A percentile compares a stretch with the other conserved stretches of the same genome.
These are phyloP conservation scores for Himalopsyche japonica DNA, from an alignment of 2,888 invertebrate species.

Conservation along the genomic window DNA sequence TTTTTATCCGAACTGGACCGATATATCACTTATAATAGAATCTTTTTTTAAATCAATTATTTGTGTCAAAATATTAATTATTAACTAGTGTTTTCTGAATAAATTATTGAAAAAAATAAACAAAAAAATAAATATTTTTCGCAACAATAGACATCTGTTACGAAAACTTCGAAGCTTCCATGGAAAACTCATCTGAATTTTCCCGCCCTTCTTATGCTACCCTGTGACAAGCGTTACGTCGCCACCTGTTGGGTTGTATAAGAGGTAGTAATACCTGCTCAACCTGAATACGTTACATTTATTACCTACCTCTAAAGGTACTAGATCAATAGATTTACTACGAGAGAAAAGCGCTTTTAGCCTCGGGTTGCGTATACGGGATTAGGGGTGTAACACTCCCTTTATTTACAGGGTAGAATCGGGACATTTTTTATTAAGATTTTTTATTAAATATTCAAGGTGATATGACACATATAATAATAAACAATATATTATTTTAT, in stretches of 20 bases:
- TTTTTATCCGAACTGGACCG: too few species aligned
- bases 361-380: background rate
- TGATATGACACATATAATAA: too few species aligned
- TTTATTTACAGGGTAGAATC: background rate
- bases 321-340: background rate
- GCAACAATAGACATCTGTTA: background rate
- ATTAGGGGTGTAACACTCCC: background rate
- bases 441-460: too few species aligned
- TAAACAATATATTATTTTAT: too few species aligned
- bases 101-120: too few species aligned
- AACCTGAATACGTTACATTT: background rate
- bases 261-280: background rate
- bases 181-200: background rate
- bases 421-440: too few species aligned
- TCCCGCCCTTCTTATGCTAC: background rate
- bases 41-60: too few species aligned
- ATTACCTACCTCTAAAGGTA: background rate
- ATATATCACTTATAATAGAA: too few species aligned
- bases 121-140: too few species aligned
- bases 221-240: background rate
- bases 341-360: background rate
- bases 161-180: background rate
- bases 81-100: too few species aligned
- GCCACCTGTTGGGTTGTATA: background rate
- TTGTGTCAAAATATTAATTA: too few species aligned